Evolutionary conservation across 2,113 vertebrate genomes (phyloP).

Genomic region (Haemorhous mexicanus): DNA sequence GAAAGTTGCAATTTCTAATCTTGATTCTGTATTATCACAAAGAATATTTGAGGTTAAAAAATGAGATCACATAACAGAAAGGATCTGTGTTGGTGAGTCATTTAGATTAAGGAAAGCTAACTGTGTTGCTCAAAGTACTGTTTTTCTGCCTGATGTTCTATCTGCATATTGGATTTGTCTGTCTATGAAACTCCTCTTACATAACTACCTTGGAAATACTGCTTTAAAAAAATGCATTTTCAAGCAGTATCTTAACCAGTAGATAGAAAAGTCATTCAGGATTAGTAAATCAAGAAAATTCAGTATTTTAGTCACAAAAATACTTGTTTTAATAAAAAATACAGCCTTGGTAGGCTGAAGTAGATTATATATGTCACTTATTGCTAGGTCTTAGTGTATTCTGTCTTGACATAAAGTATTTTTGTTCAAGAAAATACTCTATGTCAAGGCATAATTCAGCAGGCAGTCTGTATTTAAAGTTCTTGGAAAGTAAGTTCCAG

Average conservation of each 20-base stretch:
- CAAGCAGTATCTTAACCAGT: background rate
- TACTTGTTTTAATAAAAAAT: background rate
- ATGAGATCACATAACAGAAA: background rate
- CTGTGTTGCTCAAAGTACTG: background rate
- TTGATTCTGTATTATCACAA: background rate
- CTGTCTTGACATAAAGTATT: background rate
- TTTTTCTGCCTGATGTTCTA: background rate
- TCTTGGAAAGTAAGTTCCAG: constrained; percentile 10
- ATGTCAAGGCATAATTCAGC: no score
- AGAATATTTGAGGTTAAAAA: background rate
- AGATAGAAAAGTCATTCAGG: background rate
- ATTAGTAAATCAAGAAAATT: constrained; percentile 10
- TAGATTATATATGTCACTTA: background rate
- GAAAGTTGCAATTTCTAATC: background rate
- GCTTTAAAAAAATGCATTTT: background rate
- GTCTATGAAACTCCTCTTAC: background rate
- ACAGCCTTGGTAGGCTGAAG: background rate
- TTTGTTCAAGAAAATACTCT: constrained; percentile 6
- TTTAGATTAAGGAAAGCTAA: background rate
- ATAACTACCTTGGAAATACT: background rate
- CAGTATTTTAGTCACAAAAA: background rate
- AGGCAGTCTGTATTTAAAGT: constrained; percentile 17
- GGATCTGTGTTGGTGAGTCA: background rate
- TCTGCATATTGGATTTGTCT: background rate
- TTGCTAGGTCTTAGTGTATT: background rate